Base-by-base conservation (phyloP, 2,888 invertebrate species). In the Spodoptera picta region DNA sequence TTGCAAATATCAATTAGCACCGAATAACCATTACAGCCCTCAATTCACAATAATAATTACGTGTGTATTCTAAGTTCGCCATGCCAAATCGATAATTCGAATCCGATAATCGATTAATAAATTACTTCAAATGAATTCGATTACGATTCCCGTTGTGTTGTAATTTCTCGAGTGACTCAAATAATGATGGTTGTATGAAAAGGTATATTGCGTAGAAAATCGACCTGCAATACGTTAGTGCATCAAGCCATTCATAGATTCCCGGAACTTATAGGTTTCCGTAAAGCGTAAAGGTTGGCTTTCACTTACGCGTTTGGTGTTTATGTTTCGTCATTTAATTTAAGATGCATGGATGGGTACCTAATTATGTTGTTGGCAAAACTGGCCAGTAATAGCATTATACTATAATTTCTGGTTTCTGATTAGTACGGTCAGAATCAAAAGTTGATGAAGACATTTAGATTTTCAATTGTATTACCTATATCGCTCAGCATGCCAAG, bases 261-360 rank as follows among this genome's bases (percentile, higher is more conserved):
- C 83, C 83, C 80, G 82, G 83, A 77, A 85, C 75, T 50, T 14
- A 10, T 61, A 41, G 50, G 60, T 75, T 72, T 62, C 71, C 65
- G 31, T 57, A 58, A 46, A 1, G n/a, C 12, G 27, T 74, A 56
- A 59, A 24, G 53, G 12, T 4, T 0, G 7, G 10, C n/a, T 49
- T 60, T 64, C 11, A 27, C 51, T 47, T 47, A 57, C 52, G 65
- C 77, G 62, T 66, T 48, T 56, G 43, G 14, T 2, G 1, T 10
- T 24, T 47, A 24, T 46, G 10, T 46, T 5, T 24, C 5, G 24
- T 47, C 47, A 11, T 47, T 36, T 36, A 36, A 36, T 36, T 7
- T 9, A 0, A 19, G 9, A 5, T 36, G 5, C 1, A 36, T 36
- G 36, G 36, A 9, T 9, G 6, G 36, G 36, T 36, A 36, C 6